phyloP scores from a whole-genome alignment of 2,113 vertebrate genomes.

The Nesogale talazaci region DNA sequence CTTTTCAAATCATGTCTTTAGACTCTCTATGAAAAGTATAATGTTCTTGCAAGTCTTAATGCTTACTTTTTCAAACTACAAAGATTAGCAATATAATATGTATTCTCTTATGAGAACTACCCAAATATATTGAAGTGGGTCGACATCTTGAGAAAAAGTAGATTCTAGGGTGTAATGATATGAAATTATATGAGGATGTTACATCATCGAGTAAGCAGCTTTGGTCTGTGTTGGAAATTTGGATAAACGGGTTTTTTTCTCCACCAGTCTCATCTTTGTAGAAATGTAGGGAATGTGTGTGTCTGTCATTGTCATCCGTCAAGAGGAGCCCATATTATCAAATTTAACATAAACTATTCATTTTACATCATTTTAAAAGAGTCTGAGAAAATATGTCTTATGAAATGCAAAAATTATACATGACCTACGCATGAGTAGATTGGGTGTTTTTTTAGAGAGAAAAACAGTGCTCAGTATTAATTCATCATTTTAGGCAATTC shows the following conservation, averaged over 20 bases:
- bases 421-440: not conserved
- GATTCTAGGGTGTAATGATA: not conserved
- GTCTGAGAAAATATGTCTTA: not conserved
- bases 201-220: not conserved
- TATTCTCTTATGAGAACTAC: not conserved
- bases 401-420: slow-evolving; percentile 43
- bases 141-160: not conserved
- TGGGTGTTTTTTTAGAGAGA: not conserved
- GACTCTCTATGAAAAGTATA: not conserved
- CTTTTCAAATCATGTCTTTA: not conserved
- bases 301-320: not conserved
- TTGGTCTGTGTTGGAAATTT: not conserved
- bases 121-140: not conserved
- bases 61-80: not conserved
- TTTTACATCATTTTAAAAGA: not conserved
- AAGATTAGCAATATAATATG: slow-evolving; percentile 1
- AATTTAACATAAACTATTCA: not conserved
- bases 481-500: slow-evolving; percentile 11
- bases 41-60: not conserved
- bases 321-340: not conserved
- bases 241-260: not conserved
- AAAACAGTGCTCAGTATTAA: not conserved
- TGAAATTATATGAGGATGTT: no score
- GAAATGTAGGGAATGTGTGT: no score
- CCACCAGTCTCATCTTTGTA: not conserved